Evolutionary conservation across 2,113 vertebrate genomes (phyloP).

Genomic region (Rissa tridactyla): DNA sequence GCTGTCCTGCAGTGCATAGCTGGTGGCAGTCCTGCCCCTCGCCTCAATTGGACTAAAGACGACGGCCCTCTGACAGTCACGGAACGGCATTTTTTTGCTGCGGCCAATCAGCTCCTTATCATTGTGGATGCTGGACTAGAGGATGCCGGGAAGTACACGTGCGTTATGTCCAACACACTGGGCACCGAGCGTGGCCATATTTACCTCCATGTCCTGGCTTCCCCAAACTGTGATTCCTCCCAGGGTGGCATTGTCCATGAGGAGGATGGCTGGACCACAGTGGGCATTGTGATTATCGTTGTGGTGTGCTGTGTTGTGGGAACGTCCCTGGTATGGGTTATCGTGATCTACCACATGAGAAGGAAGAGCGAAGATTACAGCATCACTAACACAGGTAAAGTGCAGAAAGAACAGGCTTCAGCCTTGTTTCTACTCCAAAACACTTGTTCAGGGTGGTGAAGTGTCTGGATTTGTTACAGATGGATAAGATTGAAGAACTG

Average conservation of each 20-base stretch:
- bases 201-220: slow-evolving; percentile 78
- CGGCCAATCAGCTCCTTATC: slow-evolving; percentile 83
- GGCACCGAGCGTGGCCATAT: slow-evolving; percentile 82
- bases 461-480: not conserved
- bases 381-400: slow-evolving; percentile 79
- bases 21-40: slow-evolving; percentile 80
- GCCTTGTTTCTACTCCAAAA: not conserved
- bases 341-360: slow-evolving; percentile 86
- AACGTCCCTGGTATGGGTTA: slow-evolving; percentile 82
- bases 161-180: slow-evolving; percentile 82
- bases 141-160: slow-evolving; percentile 85
- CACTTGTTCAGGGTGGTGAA: not conserved
- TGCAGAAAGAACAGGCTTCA: not conserved
- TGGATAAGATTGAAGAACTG: not conserved
- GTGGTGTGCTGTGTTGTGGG: slow-evolving; percentile 84
- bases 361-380: slow-evolving; percentile 82
- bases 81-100: slow-evolving; percentile 82
- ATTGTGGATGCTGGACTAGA: slow-evolving; percentile 80
- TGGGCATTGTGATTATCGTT: slow-evolving; percentile 82
- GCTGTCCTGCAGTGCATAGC: slow-evolving; percentile 84
- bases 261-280: slow-evolving; percentile 80
- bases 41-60: slow-evolving; percentile 84
- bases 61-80: slow-evolving; percentile 78
- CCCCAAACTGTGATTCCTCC: slow-evolving; percentile 78
- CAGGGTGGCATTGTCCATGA: slow-evolving; percentile 67